Evolutionary conservation across 2,888 invertebrate genomes (phyloP), one percentile per base, ranked within the genome.

Genomic region (Ormyrus pomaceus): DNA sequence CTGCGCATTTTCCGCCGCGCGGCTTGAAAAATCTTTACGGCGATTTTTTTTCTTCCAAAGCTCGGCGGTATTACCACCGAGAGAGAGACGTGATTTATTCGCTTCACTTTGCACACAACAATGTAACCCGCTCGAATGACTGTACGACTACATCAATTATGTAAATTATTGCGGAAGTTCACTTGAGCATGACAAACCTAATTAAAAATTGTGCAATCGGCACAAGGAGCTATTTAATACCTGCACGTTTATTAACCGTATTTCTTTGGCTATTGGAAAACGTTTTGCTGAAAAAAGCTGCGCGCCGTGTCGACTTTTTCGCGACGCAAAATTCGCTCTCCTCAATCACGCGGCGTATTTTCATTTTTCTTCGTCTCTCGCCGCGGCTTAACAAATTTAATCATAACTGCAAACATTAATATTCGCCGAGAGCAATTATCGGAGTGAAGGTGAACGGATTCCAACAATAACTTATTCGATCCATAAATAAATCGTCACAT

Each of bases 81-180:
- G 34, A 34, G 34, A 34, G 34, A 34, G 34, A 2, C 34, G 34
- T 58, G 58, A 66, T 66, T 74, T 66, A 74, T 74, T 19, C 45
- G 51, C 50, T 50, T 50, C 66, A 11, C 11, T 50, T 50, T 11
- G 34, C 46, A 11, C 19, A 11, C 13, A 62, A 66, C 58, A 74
- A 74, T 56, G 58, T 74, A 58, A 65, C 64, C n/a, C 11, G 62
- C 34, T 66, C 65, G 34, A 34, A 4, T 4, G 34, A 34, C 34
- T 34, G 34, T 34, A 74, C 46, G 74, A 74, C 66, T 65, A 74
- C 65, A 66, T 74, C 65, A 74, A 74, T 74, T 74, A 74, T 74
- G 74, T 45, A 74, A 74, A 74, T 73, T 34, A 66, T 74, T 51
- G 58, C 65, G 65, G 65, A 74, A 74, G 45, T 66, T 58, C 66